Conservation (phyloP, 92 coral and sea anemone genomes). For the Epizoanthus rinbou region DNA sequence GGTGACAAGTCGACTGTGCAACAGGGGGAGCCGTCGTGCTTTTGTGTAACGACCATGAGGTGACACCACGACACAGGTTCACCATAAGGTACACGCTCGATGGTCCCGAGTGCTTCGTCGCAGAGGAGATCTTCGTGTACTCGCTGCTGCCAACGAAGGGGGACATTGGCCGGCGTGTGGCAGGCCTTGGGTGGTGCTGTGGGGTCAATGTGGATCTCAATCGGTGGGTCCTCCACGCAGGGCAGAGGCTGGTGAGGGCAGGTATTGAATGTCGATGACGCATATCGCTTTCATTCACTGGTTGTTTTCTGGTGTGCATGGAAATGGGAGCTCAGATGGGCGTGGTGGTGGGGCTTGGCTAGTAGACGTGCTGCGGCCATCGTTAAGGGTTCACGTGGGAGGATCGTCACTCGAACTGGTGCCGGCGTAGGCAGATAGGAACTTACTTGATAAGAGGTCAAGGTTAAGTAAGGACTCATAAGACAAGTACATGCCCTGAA, state of each 20-base stretch:
- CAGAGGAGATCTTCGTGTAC: slow-evolving; percentile 49
- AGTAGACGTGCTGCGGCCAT: no score
- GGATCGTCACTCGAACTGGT: neutral
- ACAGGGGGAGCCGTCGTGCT: slow-evolving; percentile 69
- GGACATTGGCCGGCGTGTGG: slow-evolving; percentile 61
- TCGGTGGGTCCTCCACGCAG: slow-evolving; percentile 47
- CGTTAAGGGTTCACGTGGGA: no score
- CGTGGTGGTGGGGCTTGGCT: slow-evolving; percentile 49
- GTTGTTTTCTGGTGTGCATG: slow-evolving; percentile 60
- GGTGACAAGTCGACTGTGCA: slow-evolving; percentile 70
- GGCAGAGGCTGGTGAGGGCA: slow-evolving; percentile 45
- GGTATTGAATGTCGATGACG: slow-evolving; percentile 30
- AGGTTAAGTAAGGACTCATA: slow-evolving; percentile 51
- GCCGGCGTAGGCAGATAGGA: slow-evolving; percentile 16
- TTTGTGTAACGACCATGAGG: slow-evolving; percentile 60
- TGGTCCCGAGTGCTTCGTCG: slow-evolving; percentile 55
- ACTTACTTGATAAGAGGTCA: slow-evolving; percentile 17
- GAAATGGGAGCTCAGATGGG: slow-evolving; percentile 59
- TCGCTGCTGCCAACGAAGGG: slow-evolving; percentile 55
- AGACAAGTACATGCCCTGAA: slow-evolving; percentile 46
- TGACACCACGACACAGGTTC: slow-evolving; percentile 75
- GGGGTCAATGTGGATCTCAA: slow-evolving; percentile 50
- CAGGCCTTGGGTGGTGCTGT: slow-evolving; percentile 62
- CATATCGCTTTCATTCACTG: slow-evolving; percentile 44
- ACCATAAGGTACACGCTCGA: slow-evolving; percentile 54